Conservation (phyloP, 37 sponge, comb jelly and placozoan genomes). For the Sycon ciliatum region DNA sequence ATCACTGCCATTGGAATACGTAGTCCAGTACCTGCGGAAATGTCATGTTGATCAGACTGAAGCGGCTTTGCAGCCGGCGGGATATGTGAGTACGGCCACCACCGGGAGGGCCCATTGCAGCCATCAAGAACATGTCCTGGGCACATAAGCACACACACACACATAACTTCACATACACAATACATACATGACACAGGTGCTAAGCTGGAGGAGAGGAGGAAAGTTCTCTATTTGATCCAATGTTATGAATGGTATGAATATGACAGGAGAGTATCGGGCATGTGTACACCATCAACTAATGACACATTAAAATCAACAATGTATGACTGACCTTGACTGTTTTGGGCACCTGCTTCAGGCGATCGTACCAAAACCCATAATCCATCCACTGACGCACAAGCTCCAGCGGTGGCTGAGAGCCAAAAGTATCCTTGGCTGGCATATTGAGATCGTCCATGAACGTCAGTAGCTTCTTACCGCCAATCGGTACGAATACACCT, state of each 20-base stretch:
- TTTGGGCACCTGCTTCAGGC: constrained; percentile 76
- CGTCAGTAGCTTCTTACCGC: constrained; percentile 90
- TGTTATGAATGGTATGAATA: too few species aligned
- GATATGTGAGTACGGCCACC: constrained; percentile 95
- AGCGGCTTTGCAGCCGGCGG: constrained; percentile 77
- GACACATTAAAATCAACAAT: too few species aligned
- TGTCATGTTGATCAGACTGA: constrained; percentile 97
- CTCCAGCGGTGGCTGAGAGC: constrained; percentile 97
- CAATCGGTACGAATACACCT: constrained; percentile 92
- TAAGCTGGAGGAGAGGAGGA: too few species aligned
- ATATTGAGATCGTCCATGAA: constrained; percentile 99
- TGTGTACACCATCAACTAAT: too few species aligned
- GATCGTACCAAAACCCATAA: constrained; percentile 97
- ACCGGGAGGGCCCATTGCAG: constrained; percentile 99
- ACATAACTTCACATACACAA: background rate
- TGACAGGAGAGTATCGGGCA: too few species aligned
- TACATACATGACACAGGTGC: constrained; percentile 2
- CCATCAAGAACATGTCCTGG: constrained; percentile 85
- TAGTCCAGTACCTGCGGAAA: constrained; percentile 74
- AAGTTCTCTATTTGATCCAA: too few species aligned
- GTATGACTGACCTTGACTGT: constrained; percentile 69
- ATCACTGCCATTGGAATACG: too few species aligned
- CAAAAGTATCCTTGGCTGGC: constrained; percentile 93
- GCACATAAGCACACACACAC: too few species aligned
- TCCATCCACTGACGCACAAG: constrained; percentile 93